A percentile compares a stretch with the other conserved stretches of the same genome.
Evolutionary conservation across 2,113 vertebrate species (phyloP).

Genomic region (Elanoides forficatus): DNA sequence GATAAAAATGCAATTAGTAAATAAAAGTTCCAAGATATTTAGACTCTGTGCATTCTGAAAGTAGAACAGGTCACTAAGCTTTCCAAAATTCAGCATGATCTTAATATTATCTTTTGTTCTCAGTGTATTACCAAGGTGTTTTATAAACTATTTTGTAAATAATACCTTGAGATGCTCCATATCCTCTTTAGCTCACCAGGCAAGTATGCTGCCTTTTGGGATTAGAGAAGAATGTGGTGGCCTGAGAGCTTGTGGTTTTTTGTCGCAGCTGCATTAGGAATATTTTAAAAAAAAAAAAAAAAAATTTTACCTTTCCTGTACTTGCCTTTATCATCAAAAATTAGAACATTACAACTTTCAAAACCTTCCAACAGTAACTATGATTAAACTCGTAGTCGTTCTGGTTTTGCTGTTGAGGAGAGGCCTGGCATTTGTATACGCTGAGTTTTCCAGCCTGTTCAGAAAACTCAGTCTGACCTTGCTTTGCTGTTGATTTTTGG

Average conservation of each 20-base stretch:
- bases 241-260: background rate
- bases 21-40: background rate
- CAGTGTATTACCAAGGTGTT: background rate
- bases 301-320: background rate
- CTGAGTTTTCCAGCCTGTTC: background rate
- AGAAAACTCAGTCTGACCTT: background rate
- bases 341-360: background rate
- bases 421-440: accelerated
- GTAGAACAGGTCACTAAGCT: background rate
- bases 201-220: background rate
- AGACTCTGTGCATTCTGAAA: background rate
- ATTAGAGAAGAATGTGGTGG: background rate
- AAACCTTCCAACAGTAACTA: background rate
- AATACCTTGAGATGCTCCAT: background rate
- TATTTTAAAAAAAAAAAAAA: background rate
- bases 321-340: background rate
- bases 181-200: background rate
- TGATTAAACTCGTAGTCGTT: accelerated
- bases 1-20: background rate
- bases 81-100: background rate
- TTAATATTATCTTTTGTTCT: background rate
- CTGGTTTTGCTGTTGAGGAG: background rate
- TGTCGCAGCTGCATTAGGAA: background rate
- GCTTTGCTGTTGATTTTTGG: background rate
- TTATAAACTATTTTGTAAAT: background rate